Conservation (phyloP, 2,888 invertebrate species). For the Latrodectus elegans region DNA sequence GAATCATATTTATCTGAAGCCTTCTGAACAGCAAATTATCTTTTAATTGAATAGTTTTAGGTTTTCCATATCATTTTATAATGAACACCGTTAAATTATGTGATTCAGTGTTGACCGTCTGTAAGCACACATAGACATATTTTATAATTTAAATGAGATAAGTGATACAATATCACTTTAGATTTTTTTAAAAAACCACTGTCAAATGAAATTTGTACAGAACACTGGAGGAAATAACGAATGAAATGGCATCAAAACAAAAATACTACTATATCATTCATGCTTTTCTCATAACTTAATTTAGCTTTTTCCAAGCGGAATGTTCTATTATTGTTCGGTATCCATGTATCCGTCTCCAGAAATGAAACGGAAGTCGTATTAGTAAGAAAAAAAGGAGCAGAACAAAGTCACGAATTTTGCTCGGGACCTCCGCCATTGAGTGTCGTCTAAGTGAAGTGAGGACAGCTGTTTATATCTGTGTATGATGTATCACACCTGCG, state of each 20-base stretch:
- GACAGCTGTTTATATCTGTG: conserved; percentile 61
- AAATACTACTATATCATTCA: conserved; percentile 7
- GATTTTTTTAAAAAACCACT: background rate
- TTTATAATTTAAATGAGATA: background rate
- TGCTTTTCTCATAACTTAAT: conserved; percentile 29
- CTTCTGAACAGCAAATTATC: too few relatives aligned
- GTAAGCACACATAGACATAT: background rate
- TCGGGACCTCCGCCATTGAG: conserved; percentile 35
- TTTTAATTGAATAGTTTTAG: background rate
- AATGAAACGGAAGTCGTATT: conserved; percentile 37
- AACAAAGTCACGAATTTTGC: conserved; percentile 35
- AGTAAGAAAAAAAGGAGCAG: background rate
- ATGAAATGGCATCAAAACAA: background rate
- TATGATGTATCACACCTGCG: conserved; percentile 54
- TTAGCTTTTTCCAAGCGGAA: conserved; percentile 17
- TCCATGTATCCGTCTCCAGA: background rate
- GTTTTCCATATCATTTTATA: background rate
- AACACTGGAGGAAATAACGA: background rate
- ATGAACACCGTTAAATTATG: background rate
- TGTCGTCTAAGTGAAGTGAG: conserved; percentile 35
- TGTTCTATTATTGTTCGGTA: conserved; percentile 20
- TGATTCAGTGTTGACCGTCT: background rate
- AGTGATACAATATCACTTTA: background rate
- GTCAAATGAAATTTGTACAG: background rate
- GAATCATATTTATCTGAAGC: too few relatives aligned